phyloP scores from a whole-genome alignment of 2,797 vertebrate species.

The Apogon hyalosoma region DNA sequence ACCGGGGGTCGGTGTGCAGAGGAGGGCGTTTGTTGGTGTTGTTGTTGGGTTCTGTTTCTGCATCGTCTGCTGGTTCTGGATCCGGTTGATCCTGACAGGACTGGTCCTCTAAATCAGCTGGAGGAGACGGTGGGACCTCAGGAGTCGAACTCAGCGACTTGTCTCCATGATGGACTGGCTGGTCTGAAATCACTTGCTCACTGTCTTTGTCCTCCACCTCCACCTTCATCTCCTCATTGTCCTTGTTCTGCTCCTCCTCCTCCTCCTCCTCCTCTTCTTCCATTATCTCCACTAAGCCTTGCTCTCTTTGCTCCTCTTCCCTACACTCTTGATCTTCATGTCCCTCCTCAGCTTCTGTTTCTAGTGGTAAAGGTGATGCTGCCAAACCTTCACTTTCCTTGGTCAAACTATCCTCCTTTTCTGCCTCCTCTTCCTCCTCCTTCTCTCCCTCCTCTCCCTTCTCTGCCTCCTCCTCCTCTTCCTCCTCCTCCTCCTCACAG shows the following conservation, averaged over 20 bases:
- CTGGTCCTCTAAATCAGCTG: slow-evolving; percentile 52
- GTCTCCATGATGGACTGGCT: slow-evolving; percentile 57
- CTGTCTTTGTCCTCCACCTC: slow-evolving; percentile 27
- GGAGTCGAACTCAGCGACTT: slow-evolving; percentile 34
- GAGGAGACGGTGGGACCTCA: slow-evolving; percentile 29
- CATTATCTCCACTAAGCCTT: slow-evolving; percentile 16
- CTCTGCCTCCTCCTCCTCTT: slow-evolving; percentile 69
- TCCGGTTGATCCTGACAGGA: slow-evolving; percentile 73
- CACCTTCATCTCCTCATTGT: slow-evolving; percentile 14
- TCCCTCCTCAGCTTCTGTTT: slow-evolving; percentile 19
- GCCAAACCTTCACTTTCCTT: slow-evolving; percentile 32
- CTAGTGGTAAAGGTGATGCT: background rate
- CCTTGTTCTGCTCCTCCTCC: slow-evolving; percentile 8
- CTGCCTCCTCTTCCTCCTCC: slow-evolving; percentile 52
- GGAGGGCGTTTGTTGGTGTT: slow-evolving; percentile 71
- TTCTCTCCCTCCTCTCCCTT: slow-evolving; percentile 16
- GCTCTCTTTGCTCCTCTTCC: slow-evolving; percentile 23
- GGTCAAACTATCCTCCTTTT: slow-evolving; percentile 39
- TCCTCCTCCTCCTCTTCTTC: slow-evolving; percentile 2
- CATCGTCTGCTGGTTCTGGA: slow-evolving; percentile 11
- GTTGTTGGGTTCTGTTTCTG: slow-evolving; percentile 67
- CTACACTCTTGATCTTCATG: slow-evolving; percentile 23
- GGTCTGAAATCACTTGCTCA: slow-evolving; percentile 66
- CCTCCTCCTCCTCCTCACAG: slow-evolving; percentile 86
- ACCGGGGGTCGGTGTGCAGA: slow-evolving; percentile 4